Evolutionary conservation across 2,888 invertebrate species (phyloP).

Genomic region (Philereme transversata): DNA sequence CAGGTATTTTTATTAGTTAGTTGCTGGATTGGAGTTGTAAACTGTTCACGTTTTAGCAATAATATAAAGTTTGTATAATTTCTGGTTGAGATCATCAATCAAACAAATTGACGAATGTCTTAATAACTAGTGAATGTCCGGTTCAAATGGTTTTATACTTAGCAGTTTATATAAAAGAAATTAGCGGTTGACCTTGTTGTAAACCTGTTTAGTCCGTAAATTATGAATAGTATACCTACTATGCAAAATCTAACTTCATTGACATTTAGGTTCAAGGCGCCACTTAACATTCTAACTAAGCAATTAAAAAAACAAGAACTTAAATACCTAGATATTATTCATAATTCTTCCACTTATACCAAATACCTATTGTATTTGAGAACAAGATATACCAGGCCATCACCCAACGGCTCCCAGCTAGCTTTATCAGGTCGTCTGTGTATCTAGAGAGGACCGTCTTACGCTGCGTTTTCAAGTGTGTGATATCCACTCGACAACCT

Average conservation of each 20-base stretch:
- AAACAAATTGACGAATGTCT: background rate
- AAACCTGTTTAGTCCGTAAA: conserved; percentile 10
- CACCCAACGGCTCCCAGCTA: too few species aligned
- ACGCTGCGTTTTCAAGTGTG: too few species aligned
- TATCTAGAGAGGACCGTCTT: too few species aligned
- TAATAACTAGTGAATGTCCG: conserved; percentile 5
- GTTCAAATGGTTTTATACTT: background rate
- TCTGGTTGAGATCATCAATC: conserved; percentile 7
- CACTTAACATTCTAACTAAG: background rate
- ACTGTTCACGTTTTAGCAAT: conserved; percentile 2
- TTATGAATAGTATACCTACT: conserved; percentile 30
- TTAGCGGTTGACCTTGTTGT: conserved; percentile 23
- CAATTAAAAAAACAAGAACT: too few species aligned
- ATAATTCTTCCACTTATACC: too few species aligned
- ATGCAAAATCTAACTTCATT: conserved; percentile 24
- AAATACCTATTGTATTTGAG: too few species aligned
- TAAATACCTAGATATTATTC: too few species aligned
- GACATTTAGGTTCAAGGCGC: conserved; percentile 28
- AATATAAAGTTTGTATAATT: background rate
- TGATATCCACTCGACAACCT: too few species aligned
- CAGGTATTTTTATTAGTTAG: too few species aligned
- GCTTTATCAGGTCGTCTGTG: too few species aligned
- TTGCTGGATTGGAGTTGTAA: background rate
- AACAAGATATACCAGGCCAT: too few species aligned
- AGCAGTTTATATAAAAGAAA: background rate